These are phyloP conservation scores for Capreolus pygargus DNA, from an alignment of 2,113 vertebrate species.

Conservation along the genomic window DNA sequence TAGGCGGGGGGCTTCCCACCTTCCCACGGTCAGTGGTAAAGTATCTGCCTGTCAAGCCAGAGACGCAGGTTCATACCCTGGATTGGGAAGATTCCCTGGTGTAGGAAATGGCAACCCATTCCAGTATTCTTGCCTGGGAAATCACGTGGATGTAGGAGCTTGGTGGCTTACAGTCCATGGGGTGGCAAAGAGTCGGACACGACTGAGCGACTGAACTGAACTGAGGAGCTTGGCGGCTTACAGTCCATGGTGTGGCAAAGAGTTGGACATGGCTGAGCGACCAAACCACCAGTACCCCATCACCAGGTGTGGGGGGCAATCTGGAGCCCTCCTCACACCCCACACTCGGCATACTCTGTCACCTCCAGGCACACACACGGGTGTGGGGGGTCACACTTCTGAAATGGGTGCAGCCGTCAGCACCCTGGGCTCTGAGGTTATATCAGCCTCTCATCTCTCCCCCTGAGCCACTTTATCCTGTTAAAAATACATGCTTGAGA, in stretches of 20 bases:
- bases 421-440: background rate
- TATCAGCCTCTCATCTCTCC: background rate
- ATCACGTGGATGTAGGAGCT: background rate
- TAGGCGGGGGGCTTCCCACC: background rate
- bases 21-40: background rate
- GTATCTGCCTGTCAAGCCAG: background rate
- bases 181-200: background rate
- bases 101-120: background rate
- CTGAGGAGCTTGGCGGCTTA: background rate
- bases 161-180: background rate
- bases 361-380: fast-evolving
- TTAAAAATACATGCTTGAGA: background rate
- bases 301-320: background rate
- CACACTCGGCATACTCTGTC: background rate
- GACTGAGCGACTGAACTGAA: no score
- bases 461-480: background rate
- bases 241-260: background rate
- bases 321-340: background rate
- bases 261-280: background rate
- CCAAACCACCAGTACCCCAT: background rate
- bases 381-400: background rate
- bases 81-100: background rate
- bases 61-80: background rate
- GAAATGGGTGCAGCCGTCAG: fast-evolving
- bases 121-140: background rate